These are phyloP conservation scores for Drosophila nr. perissopoda DNA, from an alignment of 2,888 invertebrate species.

Conservation along the genomic window DNA sequence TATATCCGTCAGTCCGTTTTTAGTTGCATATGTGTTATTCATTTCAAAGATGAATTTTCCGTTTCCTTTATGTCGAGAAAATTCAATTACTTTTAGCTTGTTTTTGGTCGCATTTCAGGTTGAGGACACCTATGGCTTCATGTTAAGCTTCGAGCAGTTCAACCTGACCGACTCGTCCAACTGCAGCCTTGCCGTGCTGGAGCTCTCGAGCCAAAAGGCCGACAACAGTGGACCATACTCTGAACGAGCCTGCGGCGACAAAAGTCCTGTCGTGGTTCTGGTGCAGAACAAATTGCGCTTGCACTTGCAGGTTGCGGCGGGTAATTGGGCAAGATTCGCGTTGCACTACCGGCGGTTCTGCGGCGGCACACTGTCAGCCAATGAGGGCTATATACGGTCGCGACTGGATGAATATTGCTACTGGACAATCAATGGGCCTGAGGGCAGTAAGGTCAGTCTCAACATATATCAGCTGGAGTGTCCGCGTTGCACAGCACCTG, in stretches of 20 bases:
- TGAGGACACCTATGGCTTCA: conserved; percentile 85
- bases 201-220: conserved; percentile 71
- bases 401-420: conserved; percentile 54
- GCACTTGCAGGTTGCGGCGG: conserved; percentile 87
- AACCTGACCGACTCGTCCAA: conserved; percentile 85
- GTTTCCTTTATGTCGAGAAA: background rate
- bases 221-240: conserved; percentile 85
- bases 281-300: conserved; percentile 89
- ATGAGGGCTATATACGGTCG: conserved; percentile 69
- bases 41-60: background rate
- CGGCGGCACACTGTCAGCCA: conserved; percentile 53
- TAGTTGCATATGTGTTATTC: background rate
- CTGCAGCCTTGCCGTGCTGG: conserved; percentile 88
- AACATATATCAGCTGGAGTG: conserved; percentile 78
- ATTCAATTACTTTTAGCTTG: background rate
- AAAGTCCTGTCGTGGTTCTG: conserved; percentile 84
- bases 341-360: conserved; percentile 65
- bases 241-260: conserved; percentile 87
- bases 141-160: conserved; percentile 55
- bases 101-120: conserved; percentile 79
- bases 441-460: conserved; percentile 69
- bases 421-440: conserved; percentile 26
- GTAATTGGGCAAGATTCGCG: conserved; percentile 77
- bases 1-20: background rate
- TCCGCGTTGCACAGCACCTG: conserved; percentile 39